Conservation (phyloP, 2,797 vertebrate genomes). For the Hipposideros larvatus region DNA sequence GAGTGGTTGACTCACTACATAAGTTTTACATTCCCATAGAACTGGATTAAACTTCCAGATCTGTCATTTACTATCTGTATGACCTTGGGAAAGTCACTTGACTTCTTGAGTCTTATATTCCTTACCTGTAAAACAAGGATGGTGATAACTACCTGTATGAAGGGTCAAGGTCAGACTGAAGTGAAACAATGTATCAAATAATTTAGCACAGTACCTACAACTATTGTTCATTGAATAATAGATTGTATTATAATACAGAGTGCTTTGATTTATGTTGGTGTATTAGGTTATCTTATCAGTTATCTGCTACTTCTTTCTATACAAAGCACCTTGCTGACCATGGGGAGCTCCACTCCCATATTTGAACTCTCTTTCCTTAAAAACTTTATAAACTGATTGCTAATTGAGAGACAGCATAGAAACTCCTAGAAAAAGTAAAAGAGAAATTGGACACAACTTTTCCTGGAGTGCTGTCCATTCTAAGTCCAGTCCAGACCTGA, state of each 20-base stretch:
- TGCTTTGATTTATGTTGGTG: background rate
- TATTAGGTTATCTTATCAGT: background rate
- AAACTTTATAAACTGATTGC: background rate
- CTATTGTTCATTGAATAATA: background rate
- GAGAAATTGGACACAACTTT: background rate
- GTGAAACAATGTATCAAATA: background rate
- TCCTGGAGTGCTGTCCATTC: background rate
- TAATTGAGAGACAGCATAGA: background rate
- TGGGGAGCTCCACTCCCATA: background rate
- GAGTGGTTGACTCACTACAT: background rate
- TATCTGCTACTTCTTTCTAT: background rate
- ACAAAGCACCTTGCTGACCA: background rate
- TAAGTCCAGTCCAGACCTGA: background rate
- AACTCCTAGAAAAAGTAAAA: background rate
- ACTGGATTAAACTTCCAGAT: background rate
- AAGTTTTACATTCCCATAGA: background rate
- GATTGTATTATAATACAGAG: background rate
- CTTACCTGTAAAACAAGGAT: background rate
- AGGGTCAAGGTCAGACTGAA: background rate
- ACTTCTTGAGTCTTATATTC: constrained; percentile 34
- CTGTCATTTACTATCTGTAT: constrained; percentile 23
- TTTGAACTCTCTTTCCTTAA: background rate
- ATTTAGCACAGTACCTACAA: background rate
- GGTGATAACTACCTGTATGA: background rate
- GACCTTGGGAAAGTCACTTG: constrained; percentile 46